phyloP scores from a whole-genome alignment of 2,797 vertebrate species.

The Prunella strophiata region DNA sequence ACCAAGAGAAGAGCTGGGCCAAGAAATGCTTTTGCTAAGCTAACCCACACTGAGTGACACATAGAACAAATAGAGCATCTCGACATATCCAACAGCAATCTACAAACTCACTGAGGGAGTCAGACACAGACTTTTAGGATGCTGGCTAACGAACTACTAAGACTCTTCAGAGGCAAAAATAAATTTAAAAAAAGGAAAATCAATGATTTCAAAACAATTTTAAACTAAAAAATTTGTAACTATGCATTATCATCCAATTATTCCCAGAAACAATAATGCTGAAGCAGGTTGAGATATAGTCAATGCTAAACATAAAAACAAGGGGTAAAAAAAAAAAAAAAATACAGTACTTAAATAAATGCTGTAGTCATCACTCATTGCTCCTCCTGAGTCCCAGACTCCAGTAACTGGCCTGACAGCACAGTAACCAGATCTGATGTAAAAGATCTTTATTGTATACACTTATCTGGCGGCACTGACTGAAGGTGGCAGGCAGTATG shows the following conservation, averaged over 20 bases:
- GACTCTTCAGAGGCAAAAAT: not conserved
- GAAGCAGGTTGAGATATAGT: not conserved
- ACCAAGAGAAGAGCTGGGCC: not conserved
- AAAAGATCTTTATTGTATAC: constrained; percentile 24
- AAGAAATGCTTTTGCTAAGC: not conserved
- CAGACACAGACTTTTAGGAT: not conserved
- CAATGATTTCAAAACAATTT: not conserved
- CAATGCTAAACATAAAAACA: not conserved
- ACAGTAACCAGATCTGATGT: not conserved
- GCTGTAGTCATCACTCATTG: not conserved
- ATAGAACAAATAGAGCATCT: not conserved
- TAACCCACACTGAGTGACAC: not conserved
- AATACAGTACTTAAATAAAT: not conserved
- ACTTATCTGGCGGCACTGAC: not conserved
- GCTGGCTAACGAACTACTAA: not conserved
- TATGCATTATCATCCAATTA: not conserved
- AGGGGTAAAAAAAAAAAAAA: not conserved
- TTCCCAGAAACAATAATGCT: not conserved
- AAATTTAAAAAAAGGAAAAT: not conserved
- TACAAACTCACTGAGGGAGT: not conserved
- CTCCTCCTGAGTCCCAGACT: not conserved
- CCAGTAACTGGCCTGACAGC: not conserved
- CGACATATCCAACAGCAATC: not conserved
- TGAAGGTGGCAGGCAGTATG: constrained; percentile 9
- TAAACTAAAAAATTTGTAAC: not conserved